phyloP scores from a whole-genome alignment of 2,888 invertebrate species.

The Xylophagus ater region DNA sequence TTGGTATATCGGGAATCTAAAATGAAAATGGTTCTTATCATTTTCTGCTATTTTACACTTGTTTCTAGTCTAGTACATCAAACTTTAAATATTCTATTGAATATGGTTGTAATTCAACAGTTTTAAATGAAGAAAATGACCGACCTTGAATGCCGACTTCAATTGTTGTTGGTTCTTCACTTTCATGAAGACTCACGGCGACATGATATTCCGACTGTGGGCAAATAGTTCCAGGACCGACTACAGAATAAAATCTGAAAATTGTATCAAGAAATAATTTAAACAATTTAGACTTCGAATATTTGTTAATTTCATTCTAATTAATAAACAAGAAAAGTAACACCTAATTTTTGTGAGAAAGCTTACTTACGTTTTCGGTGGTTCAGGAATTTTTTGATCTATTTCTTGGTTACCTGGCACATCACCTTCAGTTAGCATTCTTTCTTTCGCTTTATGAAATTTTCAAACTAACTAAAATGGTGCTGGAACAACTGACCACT shows the following conservation, averaged over 20 bases:
- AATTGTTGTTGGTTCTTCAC: constrained; percentile 49
- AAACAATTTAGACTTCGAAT: too few species aligned
- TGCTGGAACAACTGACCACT: too few species aligned
- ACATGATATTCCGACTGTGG: constrained; percentile 70
- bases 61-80: constrained; percentile 55
- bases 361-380: too few species aligned
- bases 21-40: background rate
- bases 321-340: too few species aligned
- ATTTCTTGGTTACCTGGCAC: too few species aligned
- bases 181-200: constrained; percentile 49
- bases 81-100: constrained; percentile 61
- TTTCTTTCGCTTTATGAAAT: too few species aligned
- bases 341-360: too few species aligned
- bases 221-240: constrained; percentile 68
- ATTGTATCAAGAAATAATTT: too few species aligned
- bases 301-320: too few species aligned
- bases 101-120: constrained; percentile 60
- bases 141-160: constrained; percentile 56
- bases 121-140: constrained; percentile 59
- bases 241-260: constrained; percentile 53
- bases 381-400: too few species aligned
- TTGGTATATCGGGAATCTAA: constrained; percentile 5
- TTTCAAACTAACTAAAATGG: too few species aligned
- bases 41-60: background rate
- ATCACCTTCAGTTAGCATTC: too few species aligned